Evolutionary conservation across 2,888 invertebrate genomes (phyloP).

Genomic region (Epinotia demarniana): DNA sequence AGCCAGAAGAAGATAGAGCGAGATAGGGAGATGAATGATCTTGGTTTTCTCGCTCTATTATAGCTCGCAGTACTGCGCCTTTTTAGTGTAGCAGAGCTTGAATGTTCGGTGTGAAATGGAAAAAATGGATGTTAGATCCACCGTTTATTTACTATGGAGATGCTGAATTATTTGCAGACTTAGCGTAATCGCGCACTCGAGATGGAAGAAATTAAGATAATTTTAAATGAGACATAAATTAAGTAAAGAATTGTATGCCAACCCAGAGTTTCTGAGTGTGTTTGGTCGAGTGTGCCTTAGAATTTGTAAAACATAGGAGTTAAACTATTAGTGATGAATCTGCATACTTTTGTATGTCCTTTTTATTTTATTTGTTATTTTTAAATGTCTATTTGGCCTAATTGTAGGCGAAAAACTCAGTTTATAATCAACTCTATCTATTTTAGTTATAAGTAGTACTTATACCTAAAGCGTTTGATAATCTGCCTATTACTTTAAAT

Average conservation of each 20-base stretch:
- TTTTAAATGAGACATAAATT: neutral
- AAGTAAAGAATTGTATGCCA: neutral
- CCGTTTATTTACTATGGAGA: too few relatives aligned
- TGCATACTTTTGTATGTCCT: slow-evolving; percentile 23
- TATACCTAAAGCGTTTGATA: slow-evolving; percentile 23
- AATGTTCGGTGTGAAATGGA: too few relatives aligned
- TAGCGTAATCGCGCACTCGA: neutral
- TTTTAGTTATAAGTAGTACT: slow-evolving; percentile 16
- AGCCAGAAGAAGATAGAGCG: too few relatives aligned
- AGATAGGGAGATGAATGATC: too few relatives aligned
- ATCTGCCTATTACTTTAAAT: slow-evolving; percentile 15
- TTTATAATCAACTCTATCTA: slow-evolving; percentile 17
- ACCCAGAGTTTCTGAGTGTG: neutral
- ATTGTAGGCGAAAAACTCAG: slow-evolving; percentile 9
- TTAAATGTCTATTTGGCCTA: neutral
- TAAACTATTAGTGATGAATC: slow-evolving; percentile 23
- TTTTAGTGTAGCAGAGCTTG: too few relatives aligned
- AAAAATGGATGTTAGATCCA: too few relatives aligned
- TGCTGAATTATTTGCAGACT: neutral
- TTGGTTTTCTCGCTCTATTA: too few relatives aligned
- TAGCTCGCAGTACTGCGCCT: too few relatives aligned
- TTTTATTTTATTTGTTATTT: too few relatives aligned
- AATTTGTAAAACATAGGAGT: slow-evolving; percentile 7
- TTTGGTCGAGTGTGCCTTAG: slow-evolving; percentile 9
- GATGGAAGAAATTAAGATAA: neutral